Evolutionary conservation across 2,113 vertebrate genomes (phyloP).

Genomic region (Echinops telfairi): DNA sequence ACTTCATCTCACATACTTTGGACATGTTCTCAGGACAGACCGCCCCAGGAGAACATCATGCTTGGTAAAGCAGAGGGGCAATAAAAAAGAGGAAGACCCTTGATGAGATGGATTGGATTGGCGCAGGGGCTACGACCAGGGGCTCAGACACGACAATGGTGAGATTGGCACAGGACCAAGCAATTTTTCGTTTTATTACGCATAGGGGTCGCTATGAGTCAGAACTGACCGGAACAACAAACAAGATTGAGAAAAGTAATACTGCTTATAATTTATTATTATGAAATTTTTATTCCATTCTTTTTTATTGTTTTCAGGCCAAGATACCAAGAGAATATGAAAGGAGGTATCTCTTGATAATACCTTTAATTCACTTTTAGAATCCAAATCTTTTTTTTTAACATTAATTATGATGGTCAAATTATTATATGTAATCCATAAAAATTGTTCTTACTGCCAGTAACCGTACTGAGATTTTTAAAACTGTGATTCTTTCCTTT

Average conservation of each 20-base stretch:
- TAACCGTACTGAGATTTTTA: constrained; percentile 24
- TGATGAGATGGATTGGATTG: too few species aligned
- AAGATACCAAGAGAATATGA: constrained; percentile 37
- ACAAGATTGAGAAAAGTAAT: background rate
- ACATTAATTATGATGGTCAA: background rate
- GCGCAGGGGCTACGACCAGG: too few species aligned
- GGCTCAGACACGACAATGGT: too few species aligned
- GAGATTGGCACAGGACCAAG: too few species aligned
- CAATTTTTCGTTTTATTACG: too few species aligned
- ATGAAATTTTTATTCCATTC: constrained; percentile 24
- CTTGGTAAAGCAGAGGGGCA: too few species aligned
- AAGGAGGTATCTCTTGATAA: background rate
- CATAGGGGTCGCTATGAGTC: too few species aligned
- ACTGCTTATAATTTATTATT: background rate
- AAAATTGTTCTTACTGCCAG: constrained; percentile 12
- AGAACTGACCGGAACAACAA: too few species aligned
- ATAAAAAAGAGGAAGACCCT: too few species aligned
- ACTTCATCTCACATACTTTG: too few species aligned
- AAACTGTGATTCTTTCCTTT: background rate
- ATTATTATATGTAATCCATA: background rate
- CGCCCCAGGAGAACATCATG: too few species aligned
- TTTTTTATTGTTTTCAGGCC: constrained; percentile 43
- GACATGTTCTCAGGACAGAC: too few species aligned
- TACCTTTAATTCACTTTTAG: constrained; percentile 44
- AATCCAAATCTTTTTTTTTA: constrained; percentile 41